Base-by-base conservation (phyloP, 2,888 invertebrate species). In the Tetragnatha montana region DNA sequence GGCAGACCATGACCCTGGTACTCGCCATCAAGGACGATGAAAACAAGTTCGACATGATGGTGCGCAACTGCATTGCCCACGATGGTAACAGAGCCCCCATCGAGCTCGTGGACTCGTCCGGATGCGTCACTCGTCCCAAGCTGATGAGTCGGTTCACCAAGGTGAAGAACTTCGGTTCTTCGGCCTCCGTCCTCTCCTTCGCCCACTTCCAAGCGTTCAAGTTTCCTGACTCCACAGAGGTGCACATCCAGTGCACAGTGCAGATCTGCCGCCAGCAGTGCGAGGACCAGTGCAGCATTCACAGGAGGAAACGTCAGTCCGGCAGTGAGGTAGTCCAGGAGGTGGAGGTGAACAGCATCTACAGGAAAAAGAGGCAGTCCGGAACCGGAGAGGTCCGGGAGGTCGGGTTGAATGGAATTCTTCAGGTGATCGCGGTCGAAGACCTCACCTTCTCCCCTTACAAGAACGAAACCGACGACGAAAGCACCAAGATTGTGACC, bases 1-100 rank as follows among this genome's bases (percentile, higher is more conserved):
- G 98, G 0, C 98, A 98, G 93, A 98, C 98, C 0, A 98, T 98
- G 98, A 98, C 98, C n/a, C 98, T 98, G 97, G 98, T 98, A 2
- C 94, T 98, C 90, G 98, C 98, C 70, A 98, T 98, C 92, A 98
- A 98, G 93, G 98, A 98, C 92, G 98, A 98, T 92, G 98, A 98
- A 93, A 96, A 97, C 86, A 98, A 98, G 93, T 98, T 98, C 93
- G 98, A 98, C 94, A 98, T 98, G 98, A 94, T 98, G 92, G 98
- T 98, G 8, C 95, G 98, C 87, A 98, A 98, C 93, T 98, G 98
- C 93, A 97, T 98, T 94, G 98, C 98, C 10, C 98, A 98, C 93
- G 98, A 98, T 93, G 98, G 98, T 88, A 97, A 97, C 94, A 95
- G 98, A 89, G 97, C 97, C 8, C 98, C 98, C 85, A 98, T 98